Base-by-base conservation (phyloP, 2,797 vertebrate species). In the Avahi laniger region DNA sequence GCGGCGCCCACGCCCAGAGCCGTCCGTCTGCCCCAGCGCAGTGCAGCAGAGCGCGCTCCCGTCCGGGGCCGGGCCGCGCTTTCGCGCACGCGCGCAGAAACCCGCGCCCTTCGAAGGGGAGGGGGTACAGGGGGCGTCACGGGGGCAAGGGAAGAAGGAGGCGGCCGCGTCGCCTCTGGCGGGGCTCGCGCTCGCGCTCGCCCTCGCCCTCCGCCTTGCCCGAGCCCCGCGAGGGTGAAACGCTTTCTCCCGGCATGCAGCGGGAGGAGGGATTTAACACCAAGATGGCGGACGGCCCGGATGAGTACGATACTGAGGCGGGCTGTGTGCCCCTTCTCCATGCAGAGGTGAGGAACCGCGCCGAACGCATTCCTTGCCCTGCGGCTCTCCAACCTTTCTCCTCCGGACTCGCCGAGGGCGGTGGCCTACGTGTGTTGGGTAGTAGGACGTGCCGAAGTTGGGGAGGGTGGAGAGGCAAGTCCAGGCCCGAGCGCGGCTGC, bases 221-320 rank as follows among this genome's bases (percentile, higher is more conserved):
- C 46, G 88, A 48, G 89, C 94, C 61, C 89, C 24, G 95, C 73
- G 95, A 89, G 94, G 63, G 95, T 7, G 97, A 96, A 98, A 98
- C 98, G 97, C 95, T 91, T 97, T 99, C 99, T 98, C 99, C 99
- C 99, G 99, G 98, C 99, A 99, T 99, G 99, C 99, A 99, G 98
- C 98, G 99, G 98, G 99, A 97, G 98, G 99, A 98, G 99, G 98
- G 98, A 97, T 98, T 98, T 98, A 98, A 98, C 98, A 99, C 99
- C 99, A 99, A 99, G 99, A 99, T 99, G 99, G 99, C 99, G 98
- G 99, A 99, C 98, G 99, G 99, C 98, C 99, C 99, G 98, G 99
- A 99, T 97, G 99, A 99, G 98, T 99, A 99, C 98, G 99, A 99
- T 98, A 99, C 99, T 98, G 99, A 99, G 97, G 99, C 99, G 98